Percentiles rank a stretch among this genome's conserved stretches.
Evolutionary conservation across 2,113 vertebrate genomes (phyloP).

Genomic region (Hyla sarda): DNA sequence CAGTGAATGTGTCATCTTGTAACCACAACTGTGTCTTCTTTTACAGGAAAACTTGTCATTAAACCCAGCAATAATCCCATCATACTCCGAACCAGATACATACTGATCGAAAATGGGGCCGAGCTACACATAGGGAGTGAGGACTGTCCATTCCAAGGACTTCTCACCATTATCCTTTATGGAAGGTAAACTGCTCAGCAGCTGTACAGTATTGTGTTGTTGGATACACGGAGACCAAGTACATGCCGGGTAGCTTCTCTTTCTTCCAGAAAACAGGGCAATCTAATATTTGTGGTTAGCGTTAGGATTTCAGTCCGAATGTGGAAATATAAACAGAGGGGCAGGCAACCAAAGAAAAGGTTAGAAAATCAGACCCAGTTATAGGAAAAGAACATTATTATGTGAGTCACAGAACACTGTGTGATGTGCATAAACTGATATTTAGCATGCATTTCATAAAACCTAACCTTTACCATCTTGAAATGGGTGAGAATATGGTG

Average conservation of each 20-base stretch:
- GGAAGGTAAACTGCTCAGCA: slow-evolving; percentile 80
- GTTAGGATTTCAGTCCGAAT: not conserved
- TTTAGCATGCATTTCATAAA: not conserved
- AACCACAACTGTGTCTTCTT: not conserved
- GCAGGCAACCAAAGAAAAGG: slow-evolving; percentile 4
- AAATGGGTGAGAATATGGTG: not conserved
- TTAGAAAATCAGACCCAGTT: slow-evolving; percentile 17
- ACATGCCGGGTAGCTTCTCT: not conserved
- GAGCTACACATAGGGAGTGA: slow-evolving; percentile 88
- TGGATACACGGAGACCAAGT: not conserved
- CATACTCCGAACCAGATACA: slow-evolving; percentile 82
- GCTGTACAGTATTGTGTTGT: not conserved
- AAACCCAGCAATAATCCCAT: slow-evolving; percentile 82
- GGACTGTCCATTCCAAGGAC: slow-evolving; percentile 88
- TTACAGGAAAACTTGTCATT: slow-evolving; percentile 89
- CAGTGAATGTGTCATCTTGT: too few relatives aligned
- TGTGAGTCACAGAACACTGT: slow-evolving; percentile 22
- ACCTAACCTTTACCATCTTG: not conserved
- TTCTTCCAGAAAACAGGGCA: not conserved
- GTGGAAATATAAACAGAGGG: slow-evolving; percentile 39
- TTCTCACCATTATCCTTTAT: slow-evolving; percentile 85
- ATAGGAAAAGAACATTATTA: slow-evolving; percentile 4
- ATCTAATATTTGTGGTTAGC: slow-evolving; percentile 16
- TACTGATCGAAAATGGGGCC: slow-evolving; percentile 86
- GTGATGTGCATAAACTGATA: not conserved